Evolutionary conservation across 2,797 vertebrate genomes (phyloP).

Genomic region (Telmatherina bonti): DNA sequence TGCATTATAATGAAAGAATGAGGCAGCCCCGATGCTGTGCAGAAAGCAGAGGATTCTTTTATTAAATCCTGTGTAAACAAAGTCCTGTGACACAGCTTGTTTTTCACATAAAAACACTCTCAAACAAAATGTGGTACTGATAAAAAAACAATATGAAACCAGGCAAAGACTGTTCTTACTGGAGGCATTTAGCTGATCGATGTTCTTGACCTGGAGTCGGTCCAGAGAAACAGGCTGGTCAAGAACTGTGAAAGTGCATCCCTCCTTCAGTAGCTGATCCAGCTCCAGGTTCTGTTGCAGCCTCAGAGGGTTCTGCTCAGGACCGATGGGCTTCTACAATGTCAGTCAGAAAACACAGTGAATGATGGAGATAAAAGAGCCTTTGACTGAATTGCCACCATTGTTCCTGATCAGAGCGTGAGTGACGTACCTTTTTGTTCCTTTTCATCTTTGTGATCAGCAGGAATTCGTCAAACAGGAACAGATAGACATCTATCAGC

Average conservation of each 20-base stretch:
- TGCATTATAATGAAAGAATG: conserved; percentile 93
- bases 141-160: background rate
- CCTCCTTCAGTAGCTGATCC: conserved; percentile 88
- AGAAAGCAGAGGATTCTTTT: conserved; percentile 12
- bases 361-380: background rate
- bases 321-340: conserved; percentile 79
- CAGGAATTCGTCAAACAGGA: conserved; percentile 94
- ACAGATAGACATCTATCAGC: conserved; percentile 88
- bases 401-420: background rate
- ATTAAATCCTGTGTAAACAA: background rate
- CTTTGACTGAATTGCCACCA: background rate
- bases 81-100: background rate
- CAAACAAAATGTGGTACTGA: background rate
- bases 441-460: conserved; percentile 92
- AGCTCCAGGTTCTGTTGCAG: conserved; percentile 86
- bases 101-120: background rate
- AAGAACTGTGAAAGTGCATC: conserved; percentile 87
- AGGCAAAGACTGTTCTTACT: conserved; percentile 67
- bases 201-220: conserved; percentile 87
- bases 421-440: conserved; percentile 87
- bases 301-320: conserved; percentile 81
- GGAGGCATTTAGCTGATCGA: conserved; percentile 87
- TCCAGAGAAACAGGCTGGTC: conserved; percentile 93
- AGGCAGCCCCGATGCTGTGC: conserved; percentile 85
- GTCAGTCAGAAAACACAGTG: background rate